phyloP scores from a whole-genome alignment of 2,113 vertebrate genomes.

The Manacus vitellinus region DNA sequence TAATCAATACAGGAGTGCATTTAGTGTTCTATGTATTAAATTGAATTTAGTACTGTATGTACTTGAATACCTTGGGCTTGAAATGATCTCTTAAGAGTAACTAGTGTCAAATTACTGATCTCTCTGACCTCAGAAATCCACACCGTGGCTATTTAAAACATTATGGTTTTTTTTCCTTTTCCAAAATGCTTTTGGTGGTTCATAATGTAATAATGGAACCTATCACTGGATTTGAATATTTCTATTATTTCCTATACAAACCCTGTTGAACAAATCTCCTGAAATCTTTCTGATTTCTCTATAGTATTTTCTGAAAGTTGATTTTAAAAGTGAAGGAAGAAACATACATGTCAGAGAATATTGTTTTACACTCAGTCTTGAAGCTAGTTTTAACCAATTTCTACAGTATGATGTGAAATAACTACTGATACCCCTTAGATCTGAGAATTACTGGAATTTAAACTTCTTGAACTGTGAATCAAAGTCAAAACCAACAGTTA shows the following conservation, averaged over 20 bases:
- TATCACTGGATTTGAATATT: background rate
- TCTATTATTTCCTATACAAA: background rate
- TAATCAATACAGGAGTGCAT: background rate
- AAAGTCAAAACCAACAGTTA: background rate
- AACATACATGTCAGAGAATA: background rate
- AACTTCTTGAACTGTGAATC: background rate
- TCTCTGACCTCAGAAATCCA: background rate
- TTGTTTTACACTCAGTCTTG: rapidly evolving
- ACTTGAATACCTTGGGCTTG: background rate
- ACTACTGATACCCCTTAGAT: background rate
- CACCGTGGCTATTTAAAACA: background rate
- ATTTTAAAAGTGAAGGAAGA: background rate
- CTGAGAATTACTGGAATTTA: background rate
- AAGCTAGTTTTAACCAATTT: background rate
- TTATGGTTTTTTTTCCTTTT: background rate
- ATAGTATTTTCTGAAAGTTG: background rate
- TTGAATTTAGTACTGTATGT: background rate
- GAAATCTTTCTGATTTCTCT: background rate
- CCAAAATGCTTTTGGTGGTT: background rate
- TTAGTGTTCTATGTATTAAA: background rate
- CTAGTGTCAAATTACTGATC: background rate
- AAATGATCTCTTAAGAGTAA: background rate
- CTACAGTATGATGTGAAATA: background rate
- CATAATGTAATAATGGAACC: background rate
- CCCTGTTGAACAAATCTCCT: background rate